Conservation (phyloP, 2,888 invertebrate genomes). For the Helicoverpa assulta region DNA sequence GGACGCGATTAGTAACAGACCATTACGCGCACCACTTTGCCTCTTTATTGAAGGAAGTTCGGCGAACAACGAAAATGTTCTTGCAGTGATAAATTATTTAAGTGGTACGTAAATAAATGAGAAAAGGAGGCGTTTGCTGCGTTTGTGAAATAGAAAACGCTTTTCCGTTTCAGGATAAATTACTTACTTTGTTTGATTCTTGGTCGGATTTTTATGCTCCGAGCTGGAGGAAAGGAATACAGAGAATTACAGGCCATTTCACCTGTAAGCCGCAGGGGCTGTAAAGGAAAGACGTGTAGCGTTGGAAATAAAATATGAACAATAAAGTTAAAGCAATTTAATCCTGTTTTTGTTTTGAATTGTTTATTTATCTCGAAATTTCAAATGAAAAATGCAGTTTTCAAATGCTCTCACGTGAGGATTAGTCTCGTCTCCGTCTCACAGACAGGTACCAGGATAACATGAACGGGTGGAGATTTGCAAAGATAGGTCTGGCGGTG, state of each 20-base stretch:
- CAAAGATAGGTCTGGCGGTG: constrained; percentile 62
- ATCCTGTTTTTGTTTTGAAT: neutral
- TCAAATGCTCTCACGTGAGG: constrained; percentile 10
- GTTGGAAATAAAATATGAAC: constrained; percentile 4
- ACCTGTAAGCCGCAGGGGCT: constrained; percentile 5
- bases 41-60: constrained; percentile 31
- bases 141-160: constrained; percentile 13
- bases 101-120: constrained; percentile 40
- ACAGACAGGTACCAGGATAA: constrained; percentile 55
- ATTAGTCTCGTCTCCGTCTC: constrained; percentile 17
- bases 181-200: constrained; percentile 7
- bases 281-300: constrained; percentile 1
- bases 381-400: constrained; percentile 3
- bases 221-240: neutral
- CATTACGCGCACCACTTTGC: constrained; percentile 38
- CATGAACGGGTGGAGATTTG: constrained; percentile 63
- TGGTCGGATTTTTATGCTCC: constrained; percentile 10
- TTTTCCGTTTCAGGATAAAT: constrained; percentile 18
- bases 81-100: constrained; percentile 43
- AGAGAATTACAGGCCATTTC: constrained; percentile 8
- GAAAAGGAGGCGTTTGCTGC: constrained; percentile 19
- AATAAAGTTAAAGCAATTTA: neutral
- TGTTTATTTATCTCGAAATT: neutral
- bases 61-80: constrained; percentile 35
- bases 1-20: constrained; percentile 38